phyloP scores from a whole-genome alignment of 2,113 vertebrate genomes.

The Chlorodrepanis virens region DNA sequence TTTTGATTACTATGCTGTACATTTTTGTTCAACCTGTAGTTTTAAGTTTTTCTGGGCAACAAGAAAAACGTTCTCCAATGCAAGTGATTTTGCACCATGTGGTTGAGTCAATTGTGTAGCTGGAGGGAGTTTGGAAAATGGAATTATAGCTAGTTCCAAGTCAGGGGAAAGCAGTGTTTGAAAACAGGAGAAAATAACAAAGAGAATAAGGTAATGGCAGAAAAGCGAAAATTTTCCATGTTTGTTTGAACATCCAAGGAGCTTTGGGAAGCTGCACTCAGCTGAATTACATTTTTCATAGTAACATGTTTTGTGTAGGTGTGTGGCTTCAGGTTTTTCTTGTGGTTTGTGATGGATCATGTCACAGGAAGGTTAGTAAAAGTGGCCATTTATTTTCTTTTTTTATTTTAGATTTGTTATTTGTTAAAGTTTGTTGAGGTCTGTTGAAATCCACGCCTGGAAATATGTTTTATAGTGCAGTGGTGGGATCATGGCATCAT shows the following conservation, averaged over 20 bases:
- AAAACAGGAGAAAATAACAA: background rate
- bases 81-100: background rate
- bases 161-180: accelerated
- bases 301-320: accelerated
- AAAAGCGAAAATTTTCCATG: background rate
- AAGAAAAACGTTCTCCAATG: background rate
- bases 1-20: background rate
- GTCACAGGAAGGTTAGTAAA: background rate
- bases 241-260: background rate
- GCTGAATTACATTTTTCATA: background rate
- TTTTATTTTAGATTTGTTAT: background rate
- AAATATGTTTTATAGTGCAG: background rate
- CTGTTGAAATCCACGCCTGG: background rate
- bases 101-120: background rate
- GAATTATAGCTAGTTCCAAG: background rate
- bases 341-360: background rate
- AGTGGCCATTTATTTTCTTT: background rate
- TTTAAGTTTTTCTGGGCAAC: background rate
- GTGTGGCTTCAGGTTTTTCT: background rate
- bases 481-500: background rate
- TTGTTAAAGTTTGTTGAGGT: background rate
- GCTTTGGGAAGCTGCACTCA: background rate
- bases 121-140: background rate
- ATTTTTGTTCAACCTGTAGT: background rate
- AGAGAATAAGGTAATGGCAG: background rate